A percentile compares a stretch with the other conserved stretches of the same genome.
Evolutionary conservation across 2,113 vertebrate species (phyloP).

Genomic region (Podocnemis expansa): DNA sequence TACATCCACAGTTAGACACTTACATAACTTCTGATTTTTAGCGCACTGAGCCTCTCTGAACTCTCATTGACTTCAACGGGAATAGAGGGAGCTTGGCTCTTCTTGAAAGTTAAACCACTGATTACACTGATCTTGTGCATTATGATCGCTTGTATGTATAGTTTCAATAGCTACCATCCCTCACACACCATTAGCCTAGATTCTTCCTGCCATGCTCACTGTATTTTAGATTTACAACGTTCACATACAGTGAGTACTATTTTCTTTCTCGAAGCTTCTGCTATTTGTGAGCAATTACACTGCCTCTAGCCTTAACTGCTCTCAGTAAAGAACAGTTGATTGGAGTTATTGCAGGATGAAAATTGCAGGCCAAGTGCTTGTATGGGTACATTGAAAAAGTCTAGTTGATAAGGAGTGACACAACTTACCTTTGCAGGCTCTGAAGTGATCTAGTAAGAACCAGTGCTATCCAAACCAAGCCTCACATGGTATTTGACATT

Average conservation of each 20-base stretch:
- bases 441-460: not conserved
- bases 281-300: not conserved
- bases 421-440: not conserved
- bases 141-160: not conserved
- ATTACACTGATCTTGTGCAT: not conserved
- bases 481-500: slow-evolving; percentile 16
- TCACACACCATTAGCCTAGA: not conserved
- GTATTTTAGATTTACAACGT: not conserved
- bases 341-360: not conserved
- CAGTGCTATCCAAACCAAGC: not conserved
- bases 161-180: not conserved
- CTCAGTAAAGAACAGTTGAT: not conserved
- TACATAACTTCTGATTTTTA: not conserved
- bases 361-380: not conserved
- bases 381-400: not conserved
- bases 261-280: not conserved
- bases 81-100: not conserved
- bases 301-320: not conserved
- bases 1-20: not conserved
- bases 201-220: not conserved
- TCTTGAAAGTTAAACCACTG: not conserved
- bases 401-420: not conserved
- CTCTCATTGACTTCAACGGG: not conserved
- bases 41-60: not conserved
- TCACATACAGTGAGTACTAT: not conserved